phyloP scores from a whole-genome alignment of 2,888 invertebrate genomes.

The Syrphus vitripennis region DNA sequence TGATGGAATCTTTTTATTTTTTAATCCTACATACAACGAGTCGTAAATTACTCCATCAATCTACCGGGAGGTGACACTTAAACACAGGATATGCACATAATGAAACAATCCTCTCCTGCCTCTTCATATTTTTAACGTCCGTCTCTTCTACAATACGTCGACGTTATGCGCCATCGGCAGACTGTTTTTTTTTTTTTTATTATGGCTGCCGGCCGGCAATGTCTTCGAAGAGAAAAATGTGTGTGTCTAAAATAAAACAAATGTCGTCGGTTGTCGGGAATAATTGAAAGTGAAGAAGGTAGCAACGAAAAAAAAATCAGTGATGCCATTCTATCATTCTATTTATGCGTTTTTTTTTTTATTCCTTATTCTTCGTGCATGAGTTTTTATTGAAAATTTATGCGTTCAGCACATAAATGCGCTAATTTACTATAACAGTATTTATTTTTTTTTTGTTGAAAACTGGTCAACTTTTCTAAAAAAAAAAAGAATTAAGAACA shows the following conservation, averaged over 20 bases:
- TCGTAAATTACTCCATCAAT: conserved; percentile 65
- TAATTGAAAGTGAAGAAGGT: conserved; percentile 12
- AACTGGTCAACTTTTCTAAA: too few species aligned
- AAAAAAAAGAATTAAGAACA: too few species aligned
- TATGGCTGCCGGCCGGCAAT: not conserved
- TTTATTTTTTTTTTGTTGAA: not conserved
- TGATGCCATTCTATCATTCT: too few species aligned
- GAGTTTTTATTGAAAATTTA: too few species aligned
- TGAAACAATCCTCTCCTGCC: conserved; percentile 18
- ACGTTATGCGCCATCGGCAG: conserved; percentile 2
- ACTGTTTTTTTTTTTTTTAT: not conserved
- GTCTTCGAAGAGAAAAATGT: not conserved
- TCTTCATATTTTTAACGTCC: conserved; percentile 3
- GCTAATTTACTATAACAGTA: not conserved
- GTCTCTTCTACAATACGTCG: not conserved
- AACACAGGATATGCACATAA: conserved; percentile 65
- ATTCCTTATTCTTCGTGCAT: too few species aligned
- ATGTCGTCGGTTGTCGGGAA: not conserved
- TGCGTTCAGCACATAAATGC: too few species aligned
- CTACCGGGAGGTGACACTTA: conserved; percentile 59
- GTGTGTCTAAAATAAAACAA: conserved; percentile 11
- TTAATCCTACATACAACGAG: conserved; percentile 42
- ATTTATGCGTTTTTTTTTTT: too few species aligned
- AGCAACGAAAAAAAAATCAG: not conserved
- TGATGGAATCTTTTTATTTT: not conserved